Conservation (phyloP, 1,140 invertebrate genomes). For the Alviniconcha marisindica region DNA sequence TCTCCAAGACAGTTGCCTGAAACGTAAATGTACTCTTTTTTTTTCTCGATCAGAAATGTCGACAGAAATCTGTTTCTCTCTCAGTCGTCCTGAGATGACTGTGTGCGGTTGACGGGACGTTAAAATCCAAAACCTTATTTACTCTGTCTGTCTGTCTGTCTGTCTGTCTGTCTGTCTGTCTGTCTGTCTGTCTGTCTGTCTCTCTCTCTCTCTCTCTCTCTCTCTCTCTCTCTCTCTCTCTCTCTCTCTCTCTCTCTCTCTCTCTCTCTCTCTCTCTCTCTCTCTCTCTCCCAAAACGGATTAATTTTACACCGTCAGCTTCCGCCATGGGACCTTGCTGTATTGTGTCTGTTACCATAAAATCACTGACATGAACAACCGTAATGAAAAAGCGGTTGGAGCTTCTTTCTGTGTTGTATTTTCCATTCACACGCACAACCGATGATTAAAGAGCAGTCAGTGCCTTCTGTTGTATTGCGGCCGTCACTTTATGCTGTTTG, state of each 20-base stretch:
- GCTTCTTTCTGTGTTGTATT: conserved; percentile 17
- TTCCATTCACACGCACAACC: background rate
- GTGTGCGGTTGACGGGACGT: no score
- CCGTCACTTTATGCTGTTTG: no score
- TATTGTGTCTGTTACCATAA: no score
- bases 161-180: background rate
- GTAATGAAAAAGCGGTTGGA: no score
- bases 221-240: no score
- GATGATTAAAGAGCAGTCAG: background rate
- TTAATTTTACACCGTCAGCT: conserved; percentile 14
- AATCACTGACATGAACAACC: no score
- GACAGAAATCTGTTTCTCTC: background rate
- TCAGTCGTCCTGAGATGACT: no score
- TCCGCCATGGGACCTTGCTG: background rate
- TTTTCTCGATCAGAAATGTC: background rate
- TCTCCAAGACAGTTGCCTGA: background rate
- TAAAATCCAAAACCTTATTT: background rate
- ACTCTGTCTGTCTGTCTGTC: conserved; percentile 17
- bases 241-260: conserved; percentile 22
- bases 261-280: conserved; percentile 29
- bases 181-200: no score
- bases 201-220: background rate
- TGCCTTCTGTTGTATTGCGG: background rate
- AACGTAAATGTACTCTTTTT: background rate
- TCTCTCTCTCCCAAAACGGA: conserved; percentile 36